Conservation (phyloP, 2,888 invertebrate genomes). For the Harmothoe impar region DNA sequence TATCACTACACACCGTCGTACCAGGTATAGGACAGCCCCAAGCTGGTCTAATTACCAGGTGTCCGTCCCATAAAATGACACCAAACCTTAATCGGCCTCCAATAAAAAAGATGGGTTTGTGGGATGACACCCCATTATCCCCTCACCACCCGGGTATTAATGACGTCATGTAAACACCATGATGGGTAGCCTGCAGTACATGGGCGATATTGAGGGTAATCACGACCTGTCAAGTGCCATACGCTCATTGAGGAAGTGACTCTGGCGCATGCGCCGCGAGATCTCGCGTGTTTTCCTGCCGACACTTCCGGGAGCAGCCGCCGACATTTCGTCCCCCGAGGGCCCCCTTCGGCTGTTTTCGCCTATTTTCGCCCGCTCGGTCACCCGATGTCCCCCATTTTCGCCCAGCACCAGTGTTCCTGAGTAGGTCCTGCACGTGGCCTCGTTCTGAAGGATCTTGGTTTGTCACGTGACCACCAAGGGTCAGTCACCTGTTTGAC, state of each 20-base stretch:
- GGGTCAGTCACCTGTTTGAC: not conserved
- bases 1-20: not conserved
- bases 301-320: not conserved
- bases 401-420: not conserved
- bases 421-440: not conserved
- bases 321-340: conserved; percentile 7
- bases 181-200: not conserved
- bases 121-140: conserved; percentile 3
- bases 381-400: not conserved
- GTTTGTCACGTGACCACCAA: conserved; percentile 22
- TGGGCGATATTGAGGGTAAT: conserved; percentile 29
- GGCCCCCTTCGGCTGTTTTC: not conserved
- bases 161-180: not conserved
- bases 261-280: not conserved
- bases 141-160: conserved; percentile 11
- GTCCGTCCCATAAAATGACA: conserved; percentile 11
- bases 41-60: not conserved
- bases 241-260: conserved; percentile 29
- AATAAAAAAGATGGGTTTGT: not conserved
- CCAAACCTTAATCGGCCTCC: not conserved
- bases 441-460: conserved; percentile 19
- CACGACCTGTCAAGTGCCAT: conserved; percentile 23
- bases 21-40: too few species aligned
- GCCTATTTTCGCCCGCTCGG: not conserved
- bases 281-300: conserved; percentile 30